Evolutionary conservation across 2,888 invertebrate species (phyloP), one percentile per base, ranked within the genome.

Genomic region (Anarsia innoxiella): DNA sequence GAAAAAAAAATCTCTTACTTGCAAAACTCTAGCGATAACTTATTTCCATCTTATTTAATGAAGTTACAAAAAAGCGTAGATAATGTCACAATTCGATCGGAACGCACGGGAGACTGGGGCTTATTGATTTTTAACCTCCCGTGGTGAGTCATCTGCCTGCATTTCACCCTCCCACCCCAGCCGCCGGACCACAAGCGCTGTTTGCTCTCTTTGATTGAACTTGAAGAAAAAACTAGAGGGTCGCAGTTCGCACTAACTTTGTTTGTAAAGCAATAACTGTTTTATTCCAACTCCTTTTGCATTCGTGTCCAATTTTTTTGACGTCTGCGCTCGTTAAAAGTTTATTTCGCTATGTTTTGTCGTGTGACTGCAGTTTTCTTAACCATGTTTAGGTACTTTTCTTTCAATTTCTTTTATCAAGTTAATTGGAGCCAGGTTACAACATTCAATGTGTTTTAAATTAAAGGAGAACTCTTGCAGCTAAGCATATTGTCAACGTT

Each of bases 41-140:
- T n/a, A n/a, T n/a, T n/a, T n/a, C n/a, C n/a, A n/a, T n/a, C n/a
- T n/a, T n/a, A n/a, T n/a, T n/a, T n/a, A n/a, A n/a, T n/a, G n/a
- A n/a, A n/a, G n/a, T n/a, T n/a, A n/a, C n/a, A n/a, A n/a, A n/a
- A n/a, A n/a, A n/a, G n/a, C n/a, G n/a, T n/a, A n/a, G n/a, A n/a
- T 19, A 23, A 23, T 32, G 32, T 32, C n/a, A 32, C 32, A 44
- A 42, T 45, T 31, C 35, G 38, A 44, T 42, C 42, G 46, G 38
- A 36, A 37, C 44, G 32, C 34, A 38, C 36, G 43, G 39, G 39
- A 42, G 41, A 37, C 39, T 45, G 44, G 48, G 49, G 52, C 68
- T 74, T 83, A 83, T 84, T 82, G 83, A 83, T 84, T 84, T 62
- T 62, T 64, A 71, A 67, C 69, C 63, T 49, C 56, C 69, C 68